Evolutionary conservation across 1,140 invertebrate species (phyloP).

Genomic region (Diorhabda sublineata): DNA sequence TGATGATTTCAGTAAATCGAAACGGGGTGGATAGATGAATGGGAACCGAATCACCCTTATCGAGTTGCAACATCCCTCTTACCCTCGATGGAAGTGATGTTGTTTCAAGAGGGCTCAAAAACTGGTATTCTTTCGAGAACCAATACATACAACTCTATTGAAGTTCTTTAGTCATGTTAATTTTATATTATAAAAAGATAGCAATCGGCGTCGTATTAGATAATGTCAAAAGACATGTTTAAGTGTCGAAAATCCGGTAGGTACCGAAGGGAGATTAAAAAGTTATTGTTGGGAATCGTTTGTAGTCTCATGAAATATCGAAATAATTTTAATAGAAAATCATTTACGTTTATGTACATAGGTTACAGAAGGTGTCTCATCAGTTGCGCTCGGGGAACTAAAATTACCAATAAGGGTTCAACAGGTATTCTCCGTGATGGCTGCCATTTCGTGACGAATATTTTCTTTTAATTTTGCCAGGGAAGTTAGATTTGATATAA

Average conservation of each 20-base stretch:
- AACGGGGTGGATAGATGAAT: not conserved
- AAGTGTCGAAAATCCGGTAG: not conserved
- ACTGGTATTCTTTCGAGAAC: not conserved
- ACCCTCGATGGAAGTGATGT: not conserved
- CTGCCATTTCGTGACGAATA: too few relatives aligned
- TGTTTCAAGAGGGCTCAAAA: constrained; percentile 1
- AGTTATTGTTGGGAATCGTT: too few relatives aligned
- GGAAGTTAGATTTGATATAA: too few relatives aligned
- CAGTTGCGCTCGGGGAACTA: too few relatives aligned
- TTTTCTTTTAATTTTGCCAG: too few relatives aligned
- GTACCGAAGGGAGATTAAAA: too few relatives aligned
- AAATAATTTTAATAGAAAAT: too few relatives aligned
- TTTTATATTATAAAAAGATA: not conserved
- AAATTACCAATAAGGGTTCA: too few relatives aligned
- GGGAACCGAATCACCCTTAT: not conserved
- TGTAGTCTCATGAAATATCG: too few relatives aligned
- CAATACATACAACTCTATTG: not conserved
- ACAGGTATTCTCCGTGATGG: too few relatives aligned
- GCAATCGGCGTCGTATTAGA: not conserved
- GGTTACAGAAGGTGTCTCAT: too few relatives aligned
- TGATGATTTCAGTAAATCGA: not conserved
- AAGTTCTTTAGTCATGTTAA: not conserved
- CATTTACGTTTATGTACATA: too few relatives aligned
- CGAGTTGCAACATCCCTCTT: not conserved
- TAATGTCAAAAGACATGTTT: not conserved